Evolutionary conservation across 2,113 vertebrate species (phyloP).

Genomic region (Misgurnus anguillicaudatus): DNA sequence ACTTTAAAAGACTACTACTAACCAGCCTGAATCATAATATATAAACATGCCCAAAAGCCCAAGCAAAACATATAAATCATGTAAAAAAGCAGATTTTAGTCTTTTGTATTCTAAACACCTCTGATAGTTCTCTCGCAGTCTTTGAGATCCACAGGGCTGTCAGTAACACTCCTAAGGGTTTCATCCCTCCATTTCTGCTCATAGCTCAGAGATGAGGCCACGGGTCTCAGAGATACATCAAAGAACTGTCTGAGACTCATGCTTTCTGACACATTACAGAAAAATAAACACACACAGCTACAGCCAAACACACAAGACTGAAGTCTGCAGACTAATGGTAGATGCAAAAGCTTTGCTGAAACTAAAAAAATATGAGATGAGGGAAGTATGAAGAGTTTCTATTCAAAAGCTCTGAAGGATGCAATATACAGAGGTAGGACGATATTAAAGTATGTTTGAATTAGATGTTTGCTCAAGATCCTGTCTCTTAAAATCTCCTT

Average conservation of each 20-base stretch:
- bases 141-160: constrained; percentile 54
- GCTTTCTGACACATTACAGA: constrained; percentile 53
- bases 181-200: constrained; percentile 56
- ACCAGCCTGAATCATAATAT: background rate
- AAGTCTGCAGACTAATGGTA: background rate
- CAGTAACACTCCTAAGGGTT: constrained; percentile 57
- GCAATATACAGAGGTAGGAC: no score
- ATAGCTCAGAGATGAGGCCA: constrained; percentile 37
- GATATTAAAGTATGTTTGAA: no score
- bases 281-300: background rate
- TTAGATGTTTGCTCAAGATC: no score
- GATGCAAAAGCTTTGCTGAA: background rate
- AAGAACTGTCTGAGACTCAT: constrained; percentile 59
- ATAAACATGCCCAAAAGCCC: background rate
- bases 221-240: constrained; percentile 54
- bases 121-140: constrained; percentile 62
- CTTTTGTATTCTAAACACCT: constrained; percentile 60
- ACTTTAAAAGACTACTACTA: no score
- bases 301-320: background rate
- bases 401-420: no score
- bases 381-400: no score
- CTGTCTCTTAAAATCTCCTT: no score
- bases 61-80: background rate
- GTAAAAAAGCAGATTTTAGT: constrained; percentile 43
- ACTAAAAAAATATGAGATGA: no score